These are phyloP conservation scores for Patiria pectinifera DNA, from an alignment of 53 echinoderm and acorn worm genomes.

Conservation along the genomic window DNA sequence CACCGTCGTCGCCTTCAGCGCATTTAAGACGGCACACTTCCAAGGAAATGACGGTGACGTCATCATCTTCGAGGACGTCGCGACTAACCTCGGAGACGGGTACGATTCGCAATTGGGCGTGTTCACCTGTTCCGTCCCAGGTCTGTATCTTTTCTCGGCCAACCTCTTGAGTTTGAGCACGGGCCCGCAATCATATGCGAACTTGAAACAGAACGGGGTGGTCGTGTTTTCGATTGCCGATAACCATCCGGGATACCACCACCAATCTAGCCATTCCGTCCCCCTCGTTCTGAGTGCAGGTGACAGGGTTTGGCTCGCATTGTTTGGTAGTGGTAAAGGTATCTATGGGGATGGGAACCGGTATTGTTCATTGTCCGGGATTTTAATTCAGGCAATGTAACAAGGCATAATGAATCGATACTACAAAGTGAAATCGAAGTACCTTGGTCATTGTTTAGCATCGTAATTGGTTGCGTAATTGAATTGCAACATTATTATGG, in stretches of 20 bases:
- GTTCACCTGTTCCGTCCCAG: slow-evolving; percentile 19
- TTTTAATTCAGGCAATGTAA: slow-evolving; percentile 4
- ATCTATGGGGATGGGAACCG: not conserved
- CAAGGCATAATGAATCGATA: too few species aligned
- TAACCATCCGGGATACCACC: not conserved
- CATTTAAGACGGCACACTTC: not conserved
- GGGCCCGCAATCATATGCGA: not conserved
- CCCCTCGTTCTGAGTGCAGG: not conserved
- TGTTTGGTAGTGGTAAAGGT: not conserved
- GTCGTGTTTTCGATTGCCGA: not conserved
- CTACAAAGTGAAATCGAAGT: not conserved
- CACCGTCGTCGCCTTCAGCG: slow-evolving; percentile 16
- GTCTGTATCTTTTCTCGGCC: slow-evolving; percentile 15
- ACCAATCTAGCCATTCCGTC: slow-evolving; percentile 3
- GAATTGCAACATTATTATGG: too few species aligned
- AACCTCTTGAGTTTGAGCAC: not conserved
- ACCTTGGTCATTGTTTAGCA: not conserved
- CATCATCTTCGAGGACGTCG: slow-evolving; percentile 12
- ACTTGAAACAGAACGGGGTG: not conserved
- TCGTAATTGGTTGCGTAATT: not conserved
- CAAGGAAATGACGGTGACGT: not conserved
- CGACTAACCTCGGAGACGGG: slow-evolving; percentile 2
- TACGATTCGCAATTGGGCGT: slow-evolving; percentile 23
- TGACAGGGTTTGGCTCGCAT: slow-evolving; percentile 6
- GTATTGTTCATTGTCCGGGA: slow-evolving; percentile 1